phyloP scores from a whole-genome alignment of 2,797 vertebrate genomes.

The Novumbra hubbsi region DNA sequence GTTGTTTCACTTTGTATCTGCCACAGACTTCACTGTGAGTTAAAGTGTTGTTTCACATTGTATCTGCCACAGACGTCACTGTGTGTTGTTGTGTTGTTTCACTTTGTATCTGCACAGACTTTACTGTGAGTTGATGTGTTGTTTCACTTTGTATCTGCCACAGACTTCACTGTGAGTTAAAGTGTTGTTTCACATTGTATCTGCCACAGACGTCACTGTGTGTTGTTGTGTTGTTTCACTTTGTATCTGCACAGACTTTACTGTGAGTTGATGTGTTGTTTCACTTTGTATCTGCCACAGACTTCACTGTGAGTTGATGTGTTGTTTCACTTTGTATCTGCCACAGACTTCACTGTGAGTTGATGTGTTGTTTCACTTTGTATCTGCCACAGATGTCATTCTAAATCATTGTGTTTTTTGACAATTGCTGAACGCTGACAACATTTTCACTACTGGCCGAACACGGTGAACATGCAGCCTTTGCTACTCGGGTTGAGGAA shows the following conservation, averaged over 20 bases:
- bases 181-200: too few species aligned
- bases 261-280: slow-evolving; percentile 24
- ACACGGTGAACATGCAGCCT: slow-evolving; percentile 37
- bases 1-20: slow-evolving; percentile 28
- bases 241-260: slow-evolving; percentile 29
- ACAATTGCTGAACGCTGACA: slow-evolving; percentile 31
- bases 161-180: too few species aligned
- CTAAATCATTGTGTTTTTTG: slow-evolving; percentile 24
- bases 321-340: too few species aligned
- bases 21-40: slow-evolving; percentile 33
- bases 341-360: too few species aligned
- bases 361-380: slow-evolving; percentile 20
- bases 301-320: too few species aligned
- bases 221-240: slow-evolving; percentile 18
- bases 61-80: slow-evolving; percentile 37
- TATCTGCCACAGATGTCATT: slow-evolving; percentile 30
- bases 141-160: slow-evolving; percentile 10
- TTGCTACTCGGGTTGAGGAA: slow-evolving; percentile 25
- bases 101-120: slow-evolving; percentile 33
- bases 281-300: not conserved
- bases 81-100: slow-evolving; percentile 26
- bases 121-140: slow-evolving; percentile 29
- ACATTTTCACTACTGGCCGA: slow-evolving; percentile 24
- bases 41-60: slow-evolving; percentile 26
- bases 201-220: too few species aligned